These are phyloP conservation scores for Sphaerophoria taeniata DNA, from an alignment of 2,888 invertebrate genomes.

Conservation along the genomic window DNA sequence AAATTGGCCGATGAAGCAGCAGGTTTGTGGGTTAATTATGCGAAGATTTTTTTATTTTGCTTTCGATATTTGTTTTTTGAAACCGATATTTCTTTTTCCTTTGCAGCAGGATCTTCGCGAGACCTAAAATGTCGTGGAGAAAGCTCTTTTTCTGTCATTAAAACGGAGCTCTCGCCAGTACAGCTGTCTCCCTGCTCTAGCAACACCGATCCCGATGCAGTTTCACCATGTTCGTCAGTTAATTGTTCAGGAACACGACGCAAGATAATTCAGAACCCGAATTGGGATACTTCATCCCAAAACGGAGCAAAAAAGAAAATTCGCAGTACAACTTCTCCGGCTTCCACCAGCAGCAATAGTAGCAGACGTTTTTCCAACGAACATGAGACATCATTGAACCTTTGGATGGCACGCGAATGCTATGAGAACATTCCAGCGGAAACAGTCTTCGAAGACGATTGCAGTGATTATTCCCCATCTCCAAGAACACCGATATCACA, in stretches of 20 bases:
- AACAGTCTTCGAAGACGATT: constrained; percentile 79
- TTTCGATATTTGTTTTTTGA: background rate
- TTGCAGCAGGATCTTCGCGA: constrained; percentile 18
- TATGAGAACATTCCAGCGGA: constrained; percentile 82
- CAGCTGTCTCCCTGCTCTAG: constrained; percentile 66
- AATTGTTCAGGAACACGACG: constrained; percentile 66
- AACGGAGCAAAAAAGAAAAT: constrained; percentile 88
- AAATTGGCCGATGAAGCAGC: constrained; percentile 31
- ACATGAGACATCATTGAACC: constrained; percentile 78
- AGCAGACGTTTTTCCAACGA: constrained; percentile 67
- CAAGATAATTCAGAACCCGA: constrained; percentile 56
- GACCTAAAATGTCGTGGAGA: constrained; percentile 31
- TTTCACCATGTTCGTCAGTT: constrained; percentile 65
- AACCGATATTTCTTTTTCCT: background rate
- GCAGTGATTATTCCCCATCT: constrained; percentile 79
- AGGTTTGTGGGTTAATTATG: constrained; percentile 24
- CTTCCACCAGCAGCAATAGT: constrained; percentile 80
- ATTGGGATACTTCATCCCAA: constrained; percentile 75
- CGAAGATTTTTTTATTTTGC: background rate
- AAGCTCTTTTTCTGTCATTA: background rate
- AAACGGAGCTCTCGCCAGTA: constrained; percentile 55
- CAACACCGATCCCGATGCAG: constrained; percentile 65
- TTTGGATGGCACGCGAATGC: constrained; percentile 82
- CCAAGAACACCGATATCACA: constrained; percentile 77
- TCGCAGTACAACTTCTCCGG: constrained; percentile 83